Conservation (phyloP, 1,140 invertebrate species). For the Aphaenogaster floridana region DNA sequence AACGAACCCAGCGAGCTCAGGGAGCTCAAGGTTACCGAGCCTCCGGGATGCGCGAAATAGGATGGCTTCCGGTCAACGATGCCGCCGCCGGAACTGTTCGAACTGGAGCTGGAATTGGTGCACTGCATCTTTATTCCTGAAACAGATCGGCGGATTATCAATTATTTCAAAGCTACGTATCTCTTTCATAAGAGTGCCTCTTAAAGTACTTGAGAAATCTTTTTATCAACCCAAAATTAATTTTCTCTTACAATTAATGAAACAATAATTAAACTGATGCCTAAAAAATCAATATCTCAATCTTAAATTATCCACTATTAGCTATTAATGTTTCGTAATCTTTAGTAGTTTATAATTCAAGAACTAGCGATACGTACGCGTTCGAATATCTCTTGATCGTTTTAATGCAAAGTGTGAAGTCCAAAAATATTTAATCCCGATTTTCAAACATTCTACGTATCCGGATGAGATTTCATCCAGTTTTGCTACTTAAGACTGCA, state of each 20-base stretch:
- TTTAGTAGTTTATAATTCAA: not conserved
- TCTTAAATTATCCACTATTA: not conserved
- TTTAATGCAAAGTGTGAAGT: constrained; percentile 1
- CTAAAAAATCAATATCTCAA: not conserved
- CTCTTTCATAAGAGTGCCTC: not conserved
- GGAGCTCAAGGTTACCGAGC: constrained; percentile 79
- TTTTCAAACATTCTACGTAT: constrained; percentile 11
- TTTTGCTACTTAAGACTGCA: constrained; percentile 60
- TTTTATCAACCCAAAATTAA: not conserved
- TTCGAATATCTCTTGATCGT: not conserved
- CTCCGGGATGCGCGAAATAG: constrained; percentile 79
- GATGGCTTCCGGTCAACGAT: constrained; percentile 82
- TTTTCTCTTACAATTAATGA: not conserved
- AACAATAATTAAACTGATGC: not conserved
- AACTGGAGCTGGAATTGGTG: constrained; percentile 78
- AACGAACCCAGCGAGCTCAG: constrained; percentile 80
- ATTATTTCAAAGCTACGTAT: not conserved
- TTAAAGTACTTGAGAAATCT: not conserved
- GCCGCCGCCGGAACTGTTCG: constrained; percentile 81
- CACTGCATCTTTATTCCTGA: constrained; percentile 81
- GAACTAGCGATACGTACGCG: not conserved
- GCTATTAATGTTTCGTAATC: not conserved
- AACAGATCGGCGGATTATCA: constrained; percentile 44
- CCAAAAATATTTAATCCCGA: constrained; percentile 40
- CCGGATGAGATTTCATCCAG: constrained; percentile 30